phyloP scores from a whole-genome alignment of 92 coral and sea anemone genomes.

The Ricordea florida region DNA sequence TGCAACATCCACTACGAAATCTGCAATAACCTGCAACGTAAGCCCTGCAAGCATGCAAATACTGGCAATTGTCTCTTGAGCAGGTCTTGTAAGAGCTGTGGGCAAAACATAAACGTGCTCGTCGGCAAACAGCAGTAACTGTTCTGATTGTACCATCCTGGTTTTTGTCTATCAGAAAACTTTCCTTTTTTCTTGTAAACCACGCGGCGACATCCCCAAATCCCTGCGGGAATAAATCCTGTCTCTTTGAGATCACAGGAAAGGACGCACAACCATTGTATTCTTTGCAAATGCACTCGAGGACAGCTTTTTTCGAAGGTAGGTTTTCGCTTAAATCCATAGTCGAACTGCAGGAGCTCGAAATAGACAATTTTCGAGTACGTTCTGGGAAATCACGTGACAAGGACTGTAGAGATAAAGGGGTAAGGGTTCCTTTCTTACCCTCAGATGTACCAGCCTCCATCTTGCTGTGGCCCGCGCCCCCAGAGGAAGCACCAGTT shows the following conservation, averaged over 20 bases:
- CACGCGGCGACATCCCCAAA: slow-evolving; percentile 30
- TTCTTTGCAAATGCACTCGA: slow-evolving; percentile 42
- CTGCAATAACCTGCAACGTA: slow-evolving; percentile 44
- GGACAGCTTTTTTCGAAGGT: slow-evolving; percentile 45
- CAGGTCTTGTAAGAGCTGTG: slow-evolving; percentile 20
- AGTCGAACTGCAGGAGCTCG: slow-evolving; percentile 17
- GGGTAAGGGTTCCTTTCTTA: too few relatives aligned
- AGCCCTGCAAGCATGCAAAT: slow-evolving; percentile 48
- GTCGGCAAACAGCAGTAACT: slow-evolving; percentile 28
- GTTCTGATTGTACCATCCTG: slow-evolving; percentile 15
- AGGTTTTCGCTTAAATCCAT: neutral
- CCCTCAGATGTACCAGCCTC: too few relatives aligned
- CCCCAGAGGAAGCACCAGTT: too few relatives aligned
- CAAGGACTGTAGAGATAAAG: too few relatives aligned
- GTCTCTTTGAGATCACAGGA: slow-evolving; percentile 22
- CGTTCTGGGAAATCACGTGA: neutral
- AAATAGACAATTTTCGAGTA: neutral
- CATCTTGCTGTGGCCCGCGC: too few relatives aligned
- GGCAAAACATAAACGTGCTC: slow-evolving; percentile 39
- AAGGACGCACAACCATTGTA: slow-evolving; percentile 33
- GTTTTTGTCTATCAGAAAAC: slow-evolving; percentile 35
- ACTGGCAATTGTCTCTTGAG: slow-evolving; percentile 7
- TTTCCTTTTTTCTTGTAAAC: slow-evolving; percentile 27
- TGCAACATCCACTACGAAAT: slow-evolving; percentile 33
- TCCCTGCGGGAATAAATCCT: slow-evolving; percentile 38